Percentiles rank a stretch among this genome's conserved stretches.
These are phyloP conservation scores for Antechinus flavipes DNA, from an alignment of 2,113 vertebrate species.

Conservation along the genomic window DNA sequence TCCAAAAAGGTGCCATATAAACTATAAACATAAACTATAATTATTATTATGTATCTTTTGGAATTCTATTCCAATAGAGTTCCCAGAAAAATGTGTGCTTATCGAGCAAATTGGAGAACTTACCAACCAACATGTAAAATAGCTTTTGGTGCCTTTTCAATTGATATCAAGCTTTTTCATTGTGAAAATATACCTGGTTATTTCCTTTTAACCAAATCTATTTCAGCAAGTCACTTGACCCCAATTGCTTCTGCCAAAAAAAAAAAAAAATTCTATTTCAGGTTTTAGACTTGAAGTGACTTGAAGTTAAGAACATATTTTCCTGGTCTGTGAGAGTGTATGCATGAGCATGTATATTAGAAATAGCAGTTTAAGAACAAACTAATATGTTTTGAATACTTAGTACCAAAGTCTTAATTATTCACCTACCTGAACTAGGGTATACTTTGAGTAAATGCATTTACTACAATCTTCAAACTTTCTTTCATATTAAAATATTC, in stretches of 20 bases:
- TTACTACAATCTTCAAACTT: background rate
- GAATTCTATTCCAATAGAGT: rapidly evolving
- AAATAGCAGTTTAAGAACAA: background rate
- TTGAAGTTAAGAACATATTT: conserved; percentile 31
- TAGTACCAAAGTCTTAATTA: background rate
- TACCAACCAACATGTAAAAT: rapidly evolving
- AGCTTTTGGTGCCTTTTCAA: rapidly evolving
- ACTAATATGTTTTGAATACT: background rate
- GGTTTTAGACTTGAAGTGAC: conserved; percentile 54
- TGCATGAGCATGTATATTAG: background rate
- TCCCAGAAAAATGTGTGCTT: background rate
- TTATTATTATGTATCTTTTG: background rate
- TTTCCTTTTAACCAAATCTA: background rate
- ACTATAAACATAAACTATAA: background rate
- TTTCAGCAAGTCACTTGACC: background rate
- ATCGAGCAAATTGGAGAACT: background rate
- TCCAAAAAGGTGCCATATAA: background rate
- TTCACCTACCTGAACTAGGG: background rate
- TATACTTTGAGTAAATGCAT: background rate
- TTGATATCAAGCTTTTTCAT: background rate
- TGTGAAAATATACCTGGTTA: background rate
- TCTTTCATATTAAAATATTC: background rate
- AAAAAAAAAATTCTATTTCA: background rate
- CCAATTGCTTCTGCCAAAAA: no score
- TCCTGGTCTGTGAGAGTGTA: background rate